Conservation (phyloP, 2,888 invertebrate species). For the Bombylius discolor region DNA sequence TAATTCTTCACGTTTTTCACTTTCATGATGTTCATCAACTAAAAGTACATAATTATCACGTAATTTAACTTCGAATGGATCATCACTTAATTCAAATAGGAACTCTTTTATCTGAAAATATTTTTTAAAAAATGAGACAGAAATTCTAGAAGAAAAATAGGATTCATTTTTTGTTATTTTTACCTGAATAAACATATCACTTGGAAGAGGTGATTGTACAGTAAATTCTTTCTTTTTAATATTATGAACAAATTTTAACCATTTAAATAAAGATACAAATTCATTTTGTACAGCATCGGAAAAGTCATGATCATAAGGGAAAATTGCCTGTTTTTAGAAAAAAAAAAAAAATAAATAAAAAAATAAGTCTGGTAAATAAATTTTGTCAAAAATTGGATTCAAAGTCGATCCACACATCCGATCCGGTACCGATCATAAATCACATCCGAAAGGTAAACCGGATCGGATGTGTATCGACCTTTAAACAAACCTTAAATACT, state of each 20-base stretch:
- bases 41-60: slow-evolving; percentile 90
- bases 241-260: slow-evolving; percentile 78
- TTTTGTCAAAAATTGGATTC: too few relatives aligned
- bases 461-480: background rate
- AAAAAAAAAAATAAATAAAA: slow-evolving; percentile 45
- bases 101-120: slow-evolving; percentile 62
- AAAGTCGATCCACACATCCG: too few relatives aligned
- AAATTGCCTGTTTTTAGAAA: slow-evolving; percentile 41
- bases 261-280: slow-evolving; percentile 81
- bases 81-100: slow-evolving; percentile 86
- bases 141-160: too few relatives aligned
- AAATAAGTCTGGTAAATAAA: background rate
- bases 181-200: slow-evolving; percentile 80
- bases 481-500: slow-evolving; percentile 24
- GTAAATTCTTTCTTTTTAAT: slow-evolving; percentile 56
- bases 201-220: slow-evolving; percentile 58
- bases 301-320: slow-evolving; percentile 79
- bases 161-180: slow-evolving; percentile 15
- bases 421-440: too few relatives aligned
- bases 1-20: slow-evolving; percentile 75
- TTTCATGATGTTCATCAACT: slow-evolving; percentile 91
- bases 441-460: background rate
- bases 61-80: slow-evolving; percentile 94
- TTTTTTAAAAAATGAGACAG: slow-evolving; percentile 1
- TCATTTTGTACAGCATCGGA: slow-evolving; percentile 80